Conservation (phyloP, 2,113 vertebrate genomes). For the Petaurus breviceps region DNA sequence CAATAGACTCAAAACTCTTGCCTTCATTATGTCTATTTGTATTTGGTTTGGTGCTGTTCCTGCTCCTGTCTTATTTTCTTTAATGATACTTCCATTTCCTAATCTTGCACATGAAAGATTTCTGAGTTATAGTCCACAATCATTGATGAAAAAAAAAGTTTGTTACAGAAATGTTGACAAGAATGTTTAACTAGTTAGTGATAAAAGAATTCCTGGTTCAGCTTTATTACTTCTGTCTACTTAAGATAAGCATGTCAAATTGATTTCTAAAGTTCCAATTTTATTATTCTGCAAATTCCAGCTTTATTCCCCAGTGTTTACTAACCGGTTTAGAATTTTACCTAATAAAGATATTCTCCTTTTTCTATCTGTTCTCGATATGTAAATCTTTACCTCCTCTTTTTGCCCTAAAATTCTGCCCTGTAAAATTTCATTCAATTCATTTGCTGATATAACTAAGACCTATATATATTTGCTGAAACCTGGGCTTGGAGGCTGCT, state of each 20-base stretch:
- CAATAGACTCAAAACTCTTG: not conserved
- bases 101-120: not conserved
- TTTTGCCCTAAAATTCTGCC: not conserved
- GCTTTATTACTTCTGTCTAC: not conserved
- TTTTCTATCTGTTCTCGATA: not conserved
- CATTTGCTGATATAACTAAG: not conserved
- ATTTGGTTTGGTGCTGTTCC: not conserved
- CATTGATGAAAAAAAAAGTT: not conserved
- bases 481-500: not conserved
- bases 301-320: not conserved
- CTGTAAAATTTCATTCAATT: not conserved
- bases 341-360: not conserved
- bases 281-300: not conserved
- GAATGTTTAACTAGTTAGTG: not conserved
- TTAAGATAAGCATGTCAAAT: not conserved
- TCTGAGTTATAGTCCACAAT: not conserved
- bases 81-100: not conserved
- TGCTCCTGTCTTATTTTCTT: not conserved
- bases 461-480: not conserved
- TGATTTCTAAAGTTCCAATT: not conserved
- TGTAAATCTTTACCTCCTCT: not conserved
- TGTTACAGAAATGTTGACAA: not conserved
- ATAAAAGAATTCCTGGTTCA: not conserved
- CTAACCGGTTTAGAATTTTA: not conserved
- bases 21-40: not conserved